phyloP scores from a whole-genome alignment of 2,113 vertebrate species.

The Willisornis vidua region DNA sequence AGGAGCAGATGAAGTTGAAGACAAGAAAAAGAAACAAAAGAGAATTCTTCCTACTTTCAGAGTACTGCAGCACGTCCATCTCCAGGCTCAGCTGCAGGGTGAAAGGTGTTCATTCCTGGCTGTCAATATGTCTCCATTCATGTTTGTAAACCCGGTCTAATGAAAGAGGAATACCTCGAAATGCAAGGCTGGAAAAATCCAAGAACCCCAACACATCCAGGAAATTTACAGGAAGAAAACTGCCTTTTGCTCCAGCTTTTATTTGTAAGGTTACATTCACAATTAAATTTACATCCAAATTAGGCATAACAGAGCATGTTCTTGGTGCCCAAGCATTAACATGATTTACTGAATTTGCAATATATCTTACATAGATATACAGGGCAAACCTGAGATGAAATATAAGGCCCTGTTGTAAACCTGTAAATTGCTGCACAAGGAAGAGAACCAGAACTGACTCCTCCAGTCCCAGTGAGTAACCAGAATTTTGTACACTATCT shows the following conservation, averaged over 20 bases:
- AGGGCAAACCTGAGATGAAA: background rate
- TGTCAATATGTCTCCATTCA: background rate
- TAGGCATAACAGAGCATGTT: background rate
- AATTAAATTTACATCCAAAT: background rate
- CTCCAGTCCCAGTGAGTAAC: background rate
- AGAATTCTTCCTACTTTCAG: background rate
- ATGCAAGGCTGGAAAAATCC: background rate
- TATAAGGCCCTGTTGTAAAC: background rate
- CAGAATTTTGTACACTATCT: background rate
- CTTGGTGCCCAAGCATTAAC: background rate
- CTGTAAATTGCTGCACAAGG: background rate
- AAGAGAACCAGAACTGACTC: background rate
- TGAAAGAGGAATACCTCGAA: background rate
- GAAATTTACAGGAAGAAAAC: background rate
- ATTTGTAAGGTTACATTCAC: background rate
- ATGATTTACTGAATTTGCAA: background rate
- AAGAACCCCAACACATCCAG: background rate
- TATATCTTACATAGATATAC: background rate
- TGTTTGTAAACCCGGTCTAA: background rate
- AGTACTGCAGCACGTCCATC: background rate
- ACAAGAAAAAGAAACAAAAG: background rate
- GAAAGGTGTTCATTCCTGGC: background rate
- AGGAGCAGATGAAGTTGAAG: background rate
- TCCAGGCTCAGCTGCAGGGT: background rate
- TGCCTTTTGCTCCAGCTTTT: background rate